These are phyloP conservation scores for Oncorhynchus gorbuscha DNA, from an alignment of 2,113 vertebrate species.

Conservation along the genomic window DNA sequence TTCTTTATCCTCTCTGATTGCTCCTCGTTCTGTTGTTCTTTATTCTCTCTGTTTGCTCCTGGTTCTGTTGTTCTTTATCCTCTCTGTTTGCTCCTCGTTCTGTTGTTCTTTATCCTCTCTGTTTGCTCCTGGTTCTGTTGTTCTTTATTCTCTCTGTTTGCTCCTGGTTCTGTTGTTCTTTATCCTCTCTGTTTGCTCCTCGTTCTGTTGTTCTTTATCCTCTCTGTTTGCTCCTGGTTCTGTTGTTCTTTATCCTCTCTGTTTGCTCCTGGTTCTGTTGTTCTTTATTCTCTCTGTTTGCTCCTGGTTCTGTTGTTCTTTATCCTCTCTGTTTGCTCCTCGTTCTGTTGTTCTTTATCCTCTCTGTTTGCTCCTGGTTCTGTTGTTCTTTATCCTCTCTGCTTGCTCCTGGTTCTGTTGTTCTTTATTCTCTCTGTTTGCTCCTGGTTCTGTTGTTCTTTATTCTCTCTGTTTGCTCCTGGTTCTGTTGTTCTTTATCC, in stretches of 20 bases:
- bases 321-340: slow-evolving; percentile 13
- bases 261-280: slow-evolving; percentile 23
- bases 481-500: slow-evolving; percentile 8
- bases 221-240: slow-evolving; percentile 23
- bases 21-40: slow-evolving; percentile 24
- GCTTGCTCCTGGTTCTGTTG: slow-evolving; percentile 22
- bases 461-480: background rate
- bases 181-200: background rate
- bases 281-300: background rate
- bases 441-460: slow-evolving; percentile 21
- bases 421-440: background rate
- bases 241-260: background rate
- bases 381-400: background rate
- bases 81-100: slow-evolving; percentile 24
- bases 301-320: slow-evolving; percentile 12
- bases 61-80: slow-evolving; percentile 8
- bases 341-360: slow-evolving; percentile 8
- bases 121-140: slow-evolving; percentile 15
- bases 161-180: slow-evolving; percentile 21
- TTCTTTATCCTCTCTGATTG: background rate
- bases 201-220: background rate
- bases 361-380: background rate
- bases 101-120: background rate
- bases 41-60: slow-evolving; percentile 10
- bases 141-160: background rate